These are phyloP conservation scores for Mastomys coucha DNA, from an alignment of 2,113 vertebrate genomes.

Conservation along the genomic window DNA sequence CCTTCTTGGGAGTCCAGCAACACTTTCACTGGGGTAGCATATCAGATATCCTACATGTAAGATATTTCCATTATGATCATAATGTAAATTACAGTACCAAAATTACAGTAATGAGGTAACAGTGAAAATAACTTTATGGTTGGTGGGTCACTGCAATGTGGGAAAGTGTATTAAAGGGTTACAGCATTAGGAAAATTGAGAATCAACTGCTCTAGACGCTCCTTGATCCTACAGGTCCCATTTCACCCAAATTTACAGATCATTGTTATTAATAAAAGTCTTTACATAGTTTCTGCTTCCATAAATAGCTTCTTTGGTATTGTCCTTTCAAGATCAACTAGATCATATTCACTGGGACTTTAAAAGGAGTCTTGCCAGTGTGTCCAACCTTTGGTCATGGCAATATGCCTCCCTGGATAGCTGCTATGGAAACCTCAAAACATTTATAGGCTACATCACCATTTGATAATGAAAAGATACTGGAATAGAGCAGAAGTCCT, in stretches of 20 bases:
- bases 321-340: not conserved
- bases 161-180: not conserved
- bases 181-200: not conserved
- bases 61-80: not conserved
- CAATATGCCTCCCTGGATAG: not conserved
- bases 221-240: not conserved
- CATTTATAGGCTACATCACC: not conserved
- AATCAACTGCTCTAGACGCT: no score
- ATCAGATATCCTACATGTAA: no score
- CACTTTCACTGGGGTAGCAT: not conserved
- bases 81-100: not conserved
- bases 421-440: not conserved
- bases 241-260: not conserved
- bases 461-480: not conserved
- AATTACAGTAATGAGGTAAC: not conserved
- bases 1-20: not conserved
- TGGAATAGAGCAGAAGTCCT: not conserved
- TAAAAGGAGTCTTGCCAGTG: not conserved
- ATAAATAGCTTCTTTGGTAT: not conserved
- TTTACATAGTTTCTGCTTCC: constrained; percentile 20
- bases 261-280: not conserved
- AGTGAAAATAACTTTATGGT: not conserved
- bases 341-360: not conserved
- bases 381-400: not conserved
- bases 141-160: not conserved